These are phyloP conservation scores for Scrobipalpa costella DNA, from an alignment of 2,888 invertebrate genomes.

Conservation along the genomic window DNA sequence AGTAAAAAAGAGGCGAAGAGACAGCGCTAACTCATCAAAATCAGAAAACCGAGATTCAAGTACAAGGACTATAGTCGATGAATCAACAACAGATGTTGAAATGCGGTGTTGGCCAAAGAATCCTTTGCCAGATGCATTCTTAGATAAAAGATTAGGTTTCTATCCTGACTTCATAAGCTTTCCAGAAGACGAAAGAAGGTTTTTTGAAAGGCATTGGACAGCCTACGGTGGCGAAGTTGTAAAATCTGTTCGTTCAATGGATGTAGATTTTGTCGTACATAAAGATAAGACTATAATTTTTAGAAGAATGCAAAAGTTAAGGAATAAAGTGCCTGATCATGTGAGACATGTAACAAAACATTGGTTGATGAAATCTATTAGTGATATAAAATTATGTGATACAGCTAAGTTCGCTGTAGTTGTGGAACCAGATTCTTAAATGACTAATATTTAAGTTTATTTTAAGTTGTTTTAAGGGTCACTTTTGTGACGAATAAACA, in stretches of 20 bases:
- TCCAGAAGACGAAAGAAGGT: slow-evolving; percentile 57
- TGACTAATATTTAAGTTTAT: neutral
- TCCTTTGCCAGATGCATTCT: slow-evolving; percentile 65
- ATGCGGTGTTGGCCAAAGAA: slow-evolving; percentile 49
- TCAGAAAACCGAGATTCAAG: slow-evolving; percentile 28
- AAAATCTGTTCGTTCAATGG: slow-evolving; percentile 56
- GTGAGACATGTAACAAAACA: slow-evolving; percentile 64
- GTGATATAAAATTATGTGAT: slow-evolving; percentile 57
- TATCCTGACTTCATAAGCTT: slow-evolving; percentile 74
- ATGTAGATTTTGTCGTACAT: slow-evolving; percentile 68
- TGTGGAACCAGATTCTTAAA: slow-evolving; percentile 45
- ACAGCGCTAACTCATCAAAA: slow-evolving; percentile 29
- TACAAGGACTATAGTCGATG: slow-evolving; percentile 30
- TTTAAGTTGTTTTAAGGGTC: no score
- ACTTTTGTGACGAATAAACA: neutral
- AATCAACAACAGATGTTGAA: slow-evolving; percentile 33
- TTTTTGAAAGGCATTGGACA: slow-evolving; percentile 82
- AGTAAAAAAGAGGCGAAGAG: slow-evolving; percentile 29
- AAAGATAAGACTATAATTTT: slow-evolving; percentile 52
- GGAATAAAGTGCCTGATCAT: slow-evolving; percentile 45
- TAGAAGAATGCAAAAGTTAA: slow-evolving; percentile 55
- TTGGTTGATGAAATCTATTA: slow-evolving; percentile 69
- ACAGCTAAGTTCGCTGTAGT: slow-evolving; percentile 57
- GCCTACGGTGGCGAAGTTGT: slow-evolving; percentile 81
- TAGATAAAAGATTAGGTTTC: slow-evolving; percentile 61